A percentile compares a stretch with the other conserved stretches of the same genome.
Evolutionary conservation across 2,113 vertebrate species (phyloP).

Genomic region (Sterna hirundo): DNA sequence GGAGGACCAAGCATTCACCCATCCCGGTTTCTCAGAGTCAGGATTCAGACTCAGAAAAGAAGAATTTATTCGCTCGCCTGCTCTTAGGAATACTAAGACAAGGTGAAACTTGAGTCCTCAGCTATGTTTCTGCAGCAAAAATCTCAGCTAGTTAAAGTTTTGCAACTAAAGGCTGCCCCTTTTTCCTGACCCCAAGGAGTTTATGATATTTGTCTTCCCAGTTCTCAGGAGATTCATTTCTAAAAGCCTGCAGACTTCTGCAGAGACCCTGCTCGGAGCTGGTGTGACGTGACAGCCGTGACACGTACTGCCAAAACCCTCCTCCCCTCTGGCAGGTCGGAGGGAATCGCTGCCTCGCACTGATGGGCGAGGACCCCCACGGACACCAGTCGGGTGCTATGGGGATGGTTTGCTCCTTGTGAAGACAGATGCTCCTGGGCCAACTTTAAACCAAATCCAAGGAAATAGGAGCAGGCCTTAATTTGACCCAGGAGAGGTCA

Average conservation of each 20-base stretch:
- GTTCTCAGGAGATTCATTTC: neutral
- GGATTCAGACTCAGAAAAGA: neutral
- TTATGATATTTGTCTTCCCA: neutral
- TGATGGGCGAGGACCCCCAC: rapidly evolving
- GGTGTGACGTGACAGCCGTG: rapidly evolving
- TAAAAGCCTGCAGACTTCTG: neutral
- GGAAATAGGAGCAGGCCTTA: neutral
- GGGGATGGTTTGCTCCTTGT: neutral
- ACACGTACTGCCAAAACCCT: neutral
- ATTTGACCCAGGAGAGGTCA: neutral
- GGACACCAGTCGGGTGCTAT: neutral
- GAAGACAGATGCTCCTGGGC: neutral
- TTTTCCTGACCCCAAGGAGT: neutral
- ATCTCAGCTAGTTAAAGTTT: neutral
- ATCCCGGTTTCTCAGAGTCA: neutral
- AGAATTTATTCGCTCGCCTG: neutral
- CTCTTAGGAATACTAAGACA: neutral
- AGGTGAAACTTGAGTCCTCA: neutral
- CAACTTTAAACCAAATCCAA: neutral
- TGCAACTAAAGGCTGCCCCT: neutral
- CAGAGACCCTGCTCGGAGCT: neutral
- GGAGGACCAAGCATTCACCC: neutral
- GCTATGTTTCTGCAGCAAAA: neutral
- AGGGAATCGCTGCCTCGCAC: rapidly evolving
- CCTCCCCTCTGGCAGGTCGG: rapidly evolving